Conservation (phyloP, 2,888 invertebrate genomes). For the Pomacea canaliculata region DNA sequence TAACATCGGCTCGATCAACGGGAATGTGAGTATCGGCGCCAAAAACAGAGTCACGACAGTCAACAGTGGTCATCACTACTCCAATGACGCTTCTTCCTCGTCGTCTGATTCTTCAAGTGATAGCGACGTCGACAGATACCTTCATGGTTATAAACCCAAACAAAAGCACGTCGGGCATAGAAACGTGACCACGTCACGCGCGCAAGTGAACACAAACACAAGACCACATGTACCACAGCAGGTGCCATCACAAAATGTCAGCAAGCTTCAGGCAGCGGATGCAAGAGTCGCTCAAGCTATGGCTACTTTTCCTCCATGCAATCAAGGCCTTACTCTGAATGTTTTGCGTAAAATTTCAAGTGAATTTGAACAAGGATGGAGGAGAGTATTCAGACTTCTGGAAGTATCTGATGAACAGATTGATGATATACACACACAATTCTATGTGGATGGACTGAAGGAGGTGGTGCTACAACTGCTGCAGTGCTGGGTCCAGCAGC, state of each 20-base stretch:
- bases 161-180: neutral
- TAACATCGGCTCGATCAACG: constrained; percentile 2
- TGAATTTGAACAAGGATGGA: constrained; percentile 8
- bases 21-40: constrained; percentile 1
- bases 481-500: neutral
- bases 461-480: constrained; percentile 3
- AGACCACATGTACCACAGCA: no score
- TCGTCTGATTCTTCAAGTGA: neutral
- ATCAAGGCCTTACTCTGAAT: neutral
- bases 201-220: neutral
- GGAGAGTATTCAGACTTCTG: constrained; percentile 14
- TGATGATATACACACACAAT: neutral
- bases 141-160: neutral
- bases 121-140: neutral
- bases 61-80: no score
- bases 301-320: neutral
- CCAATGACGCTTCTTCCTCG: neutral
- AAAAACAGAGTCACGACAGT: neutral
- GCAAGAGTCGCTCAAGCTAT: neutral
- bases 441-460: neutral
- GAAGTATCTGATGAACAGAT: constrained; percentile 7
- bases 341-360: neutral
- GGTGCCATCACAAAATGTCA: no score
- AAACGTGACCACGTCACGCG: neutral
- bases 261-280: no score